A percentile compares a stretch with the other conserved stretches of the same genome.
These are phyloP conservation scores for Mus caroli DNA, from an alignment of 2,797 vertebrate species.

Conservation along the genomic window DNA sequence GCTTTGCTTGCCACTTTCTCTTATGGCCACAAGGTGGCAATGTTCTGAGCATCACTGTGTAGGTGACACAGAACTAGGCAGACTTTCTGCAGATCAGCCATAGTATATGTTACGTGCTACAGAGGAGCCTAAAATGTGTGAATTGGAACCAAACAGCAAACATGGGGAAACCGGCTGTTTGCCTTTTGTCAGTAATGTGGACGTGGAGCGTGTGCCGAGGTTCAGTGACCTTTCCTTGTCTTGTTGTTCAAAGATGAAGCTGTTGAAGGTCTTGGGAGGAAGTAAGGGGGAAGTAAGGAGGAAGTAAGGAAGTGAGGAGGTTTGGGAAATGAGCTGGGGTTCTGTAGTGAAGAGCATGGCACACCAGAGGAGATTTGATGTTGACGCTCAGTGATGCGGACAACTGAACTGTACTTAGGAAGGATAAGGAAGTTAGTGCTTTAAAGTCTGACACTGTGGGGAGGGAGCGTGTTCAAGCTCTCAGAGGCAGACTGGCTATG, in stretches of 20 bases:
- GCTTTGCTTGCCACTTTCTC: background rate
- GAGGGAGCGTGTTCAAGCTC: background rate
- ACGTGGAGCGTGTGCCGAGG: background rate
- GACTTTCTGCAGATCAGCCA: background rate
- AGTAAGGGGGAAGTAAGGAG: background rate
- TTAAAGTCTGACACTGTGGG: background rate
- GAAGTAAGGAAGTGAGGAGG: background rate
- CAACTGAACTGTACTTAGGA: background rate
- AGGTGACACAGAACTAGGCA: background rate
- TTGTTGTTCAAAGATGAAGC: background rate
- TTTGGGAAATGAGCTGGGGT: background rate
- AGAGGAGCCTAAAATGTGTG: background rate
- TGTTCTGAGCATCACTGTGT: slow-evolving; percentile 53
- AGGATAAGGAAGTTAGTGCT: background rate
- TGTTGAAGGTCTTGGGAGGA: background rate
- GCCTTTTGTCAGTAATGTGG: background rate
- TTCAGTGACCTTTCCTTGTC: background rate
- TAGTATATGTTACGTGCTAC: background rate
- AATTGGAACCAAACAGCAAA: background rate
- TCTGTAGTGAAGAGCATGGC: background rate
- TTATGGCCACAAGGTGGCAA: slow-evolving; percentile 73
- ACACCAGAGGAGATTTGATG: background rate
- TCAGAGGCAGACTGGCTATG: background rate
- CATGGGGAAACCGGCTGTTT: background rate
- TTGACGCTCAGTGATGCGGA: background rate